Conservation (phyloP, 2,797 vertebrate genomes). For the Spinus olivaceus region DNA sequence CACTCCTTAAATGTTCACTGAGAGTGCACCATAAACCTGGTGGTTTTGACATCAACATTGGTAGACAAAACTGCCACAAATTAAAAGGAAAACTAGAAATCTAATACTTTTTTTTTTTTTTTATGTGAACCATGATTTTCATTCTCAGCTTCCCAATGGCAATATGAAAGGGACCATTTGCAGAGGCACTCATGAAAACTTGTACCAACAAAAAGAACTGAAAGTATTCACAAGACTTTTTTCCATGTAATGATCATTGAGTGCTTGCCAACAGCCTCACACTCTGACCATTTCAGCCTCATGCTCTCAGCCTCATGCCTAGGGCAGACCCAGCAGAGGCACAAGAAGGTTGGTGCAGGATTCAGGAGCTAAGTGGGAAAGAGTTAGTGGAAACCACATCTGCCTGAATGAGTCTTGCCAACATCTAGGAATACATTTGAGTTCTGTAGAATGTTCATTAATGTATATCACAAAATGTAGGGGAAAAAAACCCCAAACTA, state of each 20-base stretch:
- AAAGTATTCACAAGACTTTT: neutral
- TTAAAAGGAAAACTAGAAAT: neutral
- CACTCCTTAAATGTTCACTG: neutral
- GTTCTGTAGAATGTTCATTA: neutral
- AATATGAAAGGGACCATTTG: neutral
- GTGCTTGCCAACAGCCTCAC: neutral
- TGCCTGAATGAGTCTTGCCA: neutral
- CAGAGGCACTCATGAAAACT: neutral
- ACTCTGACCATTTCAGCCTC: neutral
- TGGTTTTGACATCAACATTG: neutral
- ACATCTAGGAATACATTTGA: neutral
- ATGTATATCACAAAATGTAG: neutral
- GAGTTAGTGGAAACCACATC: neutral
- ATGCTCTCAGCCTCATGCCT: too few species aligned
- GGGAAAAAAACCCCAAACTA: fast-evolving
- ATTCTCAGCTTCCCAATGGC: neutral
- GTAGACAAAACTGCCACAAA: neutral
- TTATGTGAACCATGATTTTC: neutral
- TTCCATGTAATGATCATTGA: neutral
- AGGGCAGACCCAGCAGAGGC: neutral
- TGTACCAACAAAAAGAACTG: neutral
- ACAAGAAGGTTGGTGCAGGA: neutral
- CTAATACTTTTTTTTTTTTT: neutral
- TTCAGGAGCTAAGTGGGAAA: neutral
- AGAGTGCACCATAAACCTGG: neutral